A percentile compares a stretch with the other conserved stretches of the same genome.
Conservation (phyloP, 1,140 invertebrate species). For the Cyclargus thomasi region DNA sequence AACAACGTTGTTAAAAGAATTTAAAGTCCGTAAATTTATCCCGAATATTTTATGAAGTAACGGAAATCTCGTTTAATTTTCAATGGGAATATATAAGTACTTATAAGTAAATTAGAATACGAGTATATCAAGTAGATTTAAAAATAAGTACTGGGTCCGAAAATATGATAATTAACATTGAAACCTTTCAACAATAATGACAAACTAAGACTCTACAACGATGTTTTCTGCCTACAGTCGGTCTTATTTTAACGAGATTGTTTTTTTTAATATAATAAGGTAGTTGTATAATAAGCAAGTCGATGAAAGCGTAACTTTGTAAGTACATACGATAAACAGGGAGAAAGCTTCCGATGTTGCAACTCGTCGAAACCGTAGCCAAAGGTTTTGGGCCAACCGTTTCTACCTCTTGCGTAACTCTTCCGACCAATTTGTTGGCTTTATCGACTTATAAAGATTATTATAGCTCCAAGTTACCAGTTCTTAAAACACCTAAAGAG, state of each 20-base stretch:
- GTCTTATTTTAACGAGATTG: too few relatives aligned
- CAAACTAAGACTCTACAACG: too few relatives aligned
- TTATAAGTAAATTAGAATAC: too few relatives aligned
- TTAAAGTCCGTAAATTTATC: neutral
- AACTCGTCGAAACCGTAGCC: constrained; percentile 45
- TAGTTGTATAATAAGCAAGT: neutral
- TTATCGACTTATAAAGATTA: neutral
- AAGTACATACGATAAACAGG: constrained; percentile 23
- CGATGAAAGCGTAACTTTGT: constrained; percentile 29
- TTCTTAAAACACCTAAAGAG: neutral
- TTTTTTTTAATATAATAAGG: neutral
- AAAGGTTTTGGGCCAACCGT: constrained; percentile 59
- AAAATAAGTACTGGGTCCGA: too few relatives aligned
- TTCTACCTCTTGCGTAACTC: constrained; percentile 49
- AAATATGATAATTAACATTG: too few relatives aligned
- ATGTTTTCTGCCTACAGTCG: too few relatives aligned
- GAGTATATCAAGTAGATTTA: too few relatives aligned
- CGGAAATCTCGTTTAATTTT: too few relatives aligned
- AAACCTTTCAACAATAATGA: too few relatives aligned
- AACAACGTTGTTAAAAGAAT: neutral
- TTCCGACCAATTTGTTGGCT: constrained; percentile 16
- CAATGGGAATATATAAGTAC: too few relatives aligned
- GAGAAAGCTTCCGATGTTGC: constrained; percentile 61
- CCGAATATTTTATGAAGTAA: too few relatives aligned
- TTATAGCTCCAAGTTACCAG: neutral